phyloP scores from a whole-genome alignment of 2,888 invertebrate species.

The Laspeyria flexula region DNA sequence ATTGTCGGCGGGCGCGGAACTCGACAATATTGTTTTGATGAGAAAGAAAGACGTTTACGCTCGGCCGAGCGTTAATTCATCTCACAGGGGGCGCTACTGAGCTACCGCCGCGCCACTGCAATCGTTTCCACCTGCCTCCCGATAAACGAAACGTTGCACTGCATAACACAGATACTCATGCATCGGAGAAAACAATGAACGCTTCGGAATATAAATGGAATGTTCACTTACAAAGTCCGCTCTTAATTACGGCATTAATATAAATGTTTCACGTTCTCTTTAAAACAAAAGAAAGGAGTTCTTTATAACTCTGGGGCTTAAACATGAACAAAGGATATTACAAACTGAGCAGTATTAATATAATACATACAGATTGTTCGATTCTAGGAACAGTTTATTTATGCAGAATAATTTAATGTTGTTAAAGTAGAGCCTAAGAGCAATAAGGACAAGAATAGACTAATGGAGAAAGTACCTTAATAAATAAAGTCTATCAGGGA shows the following conservation, averaged over 20 bases:
- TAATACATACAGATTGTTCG: too few species aligned
- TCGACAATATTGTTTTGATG: conserved; percentile 58
- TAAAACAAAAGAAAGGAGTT: conserved; percentile 3
- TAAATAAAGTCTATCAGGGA: too few species aligned
- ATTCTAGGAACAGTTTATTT: too few species aligned
- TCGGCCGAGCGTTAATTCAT: conserved; percentile 69
- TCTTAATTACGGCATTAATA: conserved; percentile 4
- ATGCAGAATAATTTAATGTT: too few species aligned
- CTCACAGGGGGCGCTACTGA: conserved; percentile 54
- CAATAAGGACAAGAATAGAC: too few species aligned
- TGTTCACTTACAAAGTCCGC: conserved; percentile 9
- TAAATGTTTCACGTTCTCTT: background rate
- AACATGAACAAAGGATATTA: conserved; percentile 16
- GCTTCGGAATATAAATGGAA: conserved; percentile 1
- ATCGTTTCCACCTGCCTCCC: conserved; percentile 36
- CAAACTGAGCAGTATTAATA: background rate
- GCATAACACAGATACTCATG: conserved; percentile 15
- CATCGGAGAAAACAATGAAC: conserved; percentile 17
- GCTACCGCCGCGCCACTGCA: conserved; percentile 34
- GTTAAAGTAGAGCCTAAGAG: too few species aligned
- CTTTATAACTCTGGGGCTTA: background rate
- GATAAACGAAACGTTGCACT: conserved; percentile 15
- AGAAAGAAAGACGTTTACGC: conserved; percentile 68
- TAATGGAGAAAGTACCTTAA: too few species aligned
- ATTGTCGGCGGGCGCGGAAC: conserved; percentile 28